Conservation (phyloP, 2,888 invertebrate genomes). For the Agonopterix subpropinquella region DNA sequence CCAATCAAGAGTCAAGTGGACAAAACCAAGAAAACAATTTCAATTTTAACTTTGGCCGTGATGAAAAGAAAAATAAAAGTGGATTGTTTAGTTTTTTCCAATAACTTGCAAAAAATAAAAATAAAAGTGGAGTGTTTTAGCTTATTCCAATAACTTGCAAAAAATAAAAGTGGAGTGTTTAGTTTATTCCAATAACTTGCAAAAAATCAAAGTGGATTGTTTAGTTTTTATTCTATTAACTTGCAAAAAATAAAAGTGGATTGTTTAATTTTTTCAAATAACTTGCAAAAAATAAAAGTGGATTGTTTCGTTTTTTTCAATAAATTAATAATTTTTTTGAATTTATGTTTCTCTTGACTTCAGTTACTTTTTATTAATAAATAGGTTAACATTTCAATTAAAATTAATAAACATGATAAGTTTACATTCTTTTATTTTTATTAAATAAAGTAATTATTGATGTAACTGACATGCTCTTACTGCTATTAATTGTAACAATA, state of each 20-base stretch:
- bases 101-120: conserved; percentile 16
- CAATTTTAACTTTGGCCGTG: conserved; percentile 54
- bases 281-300: too few relatives aligned
- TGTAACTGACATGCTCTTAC: conserved; percentile 94
- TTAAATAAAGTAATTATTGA: conserved; percentile 27
- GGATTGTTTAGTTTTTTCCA: conserved; percentile 59
- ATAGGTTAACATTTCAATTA: too few relatives aligned
- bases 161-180: too few relatives aligned
- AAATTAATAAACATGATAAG: not conserved
- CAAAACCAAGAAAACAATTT: conserved; percentile 36
- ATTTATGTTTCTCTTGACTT: too few relatives aligned
- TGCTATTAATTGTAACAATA: conserved; percentile 91
- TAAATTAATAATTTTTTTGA: too few relatives aligned
- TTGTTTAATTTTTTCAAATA: too few relatives aligned
- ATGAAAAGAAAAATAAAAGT: conserved; percentile 49
- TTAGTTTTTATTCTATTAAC: conserved; percentile 45
- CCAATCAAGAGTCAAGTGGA: conserved; percentile 28
- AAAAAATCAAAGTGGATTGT: conserved; percentile 43
- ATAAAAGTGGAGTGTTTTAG: too few relatives aligned
- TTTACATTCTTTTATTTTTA: conserved; percentile 7
- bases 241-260: not conserved
- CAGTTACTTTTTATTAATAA: too few relatives aligned
- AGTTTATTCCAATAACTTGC: too few relatives aligned
- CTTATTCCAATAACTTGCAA: too few relatives aligned
- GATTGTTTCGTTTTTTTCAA: too few relatives aligned